Evolutionary conservation across 2,113 vertebrate species (phyloP).

Genomic region (rat (Rattus norvegicus)): GRCr8 NC_086023.1:45702501-45703000

Average conservation of each 20-base stretch:
- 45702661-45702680: too few relatives aligned
- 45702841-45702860: not conserved
- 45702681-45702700: not conserved
- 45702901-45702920: not conserved
- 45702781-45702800: not conserved
- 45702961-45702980: not conserved
- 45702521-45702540: not conserved
- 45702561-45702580: not conserved
- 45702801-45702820: not conserved
- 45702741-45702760: not conserved
- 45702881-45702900: not conserved
- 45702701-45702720: too few relatives aligned
- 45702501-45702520: not conserved
- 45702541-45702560: not conserved
- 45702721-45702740: not conserved
- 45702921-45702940: not conserved
- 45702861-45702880: not conserved
- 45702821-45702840: not conserved
- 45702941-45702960: not conserved
- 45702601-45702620: not conserved
- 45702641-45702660: not conserved
- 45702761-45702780: not conserved
- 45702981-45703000: not conserved
- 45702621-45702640: not conserved
- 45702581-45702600: not conserved